These are phyloP conservation scores for Drosophila testacea DNA, from an alignment of 2,888 invertebrate genomes.

Conservation along the genomic window DNA sequence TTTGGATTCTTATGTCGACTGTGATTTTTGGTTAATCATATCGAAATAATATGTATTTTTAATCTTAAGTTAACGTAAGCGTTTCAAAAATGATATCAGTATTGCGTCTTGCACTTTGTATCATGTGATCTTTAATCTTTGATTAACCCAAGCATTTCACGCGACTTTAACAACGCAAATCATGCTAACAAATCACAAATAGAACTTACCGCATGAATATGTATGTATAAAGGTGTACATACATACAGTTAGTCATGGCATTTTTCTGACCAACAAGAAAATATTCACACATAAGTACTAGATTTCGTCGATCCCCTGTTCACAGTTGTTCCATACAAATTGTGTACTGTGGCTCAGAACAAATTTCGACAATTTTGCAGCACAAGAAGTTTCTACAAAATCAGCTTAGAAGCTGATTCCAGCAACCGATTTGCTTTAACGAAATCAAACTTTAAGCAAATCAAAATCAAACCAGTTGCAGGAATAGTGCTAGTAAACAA, in stretches of 20 bases:
- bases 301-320: too few relatives aligned
- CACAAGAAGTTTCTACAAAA: too few relatives aligned
- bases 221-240: neutral
- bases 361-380: too few relatives aligned
- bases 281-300: neutral
- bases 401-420: too few relatives aligned
- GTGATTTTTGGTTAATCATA: conserved; percentile 8
- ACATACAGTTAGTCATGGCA: neutral
- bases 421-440: too few relatives aligned
- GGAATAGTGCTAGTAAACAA: too few relatives aligned
- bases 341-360: too few relatives aligned
- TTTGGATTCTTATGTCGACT: neutral
- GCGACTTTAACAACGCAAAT: conserved; percentile 13
- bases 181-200: conserved; percentile 56
- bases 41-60: neutral
- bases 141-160: conserved; percentile 8
- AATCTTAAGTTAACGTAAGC: conserved; percentile 1
- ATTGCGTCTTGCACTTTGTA: conserved; percentile 25
- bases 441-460: too few relatives aligned
- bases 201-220: neutral
- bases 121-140: conserved; percentile 33
- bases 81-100: neutral
- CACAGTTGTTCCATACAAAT: too few relatives aligned
- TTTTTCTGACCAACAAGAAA: too few relatives aligned
- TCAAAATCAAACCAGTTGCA: too few relatives aligned